Percentiles rank a stretch among this genome's conserved stretches.
Conservation (phyloP, 2,113 vertebrate species). For the Prietella phreatophila region DNA sequence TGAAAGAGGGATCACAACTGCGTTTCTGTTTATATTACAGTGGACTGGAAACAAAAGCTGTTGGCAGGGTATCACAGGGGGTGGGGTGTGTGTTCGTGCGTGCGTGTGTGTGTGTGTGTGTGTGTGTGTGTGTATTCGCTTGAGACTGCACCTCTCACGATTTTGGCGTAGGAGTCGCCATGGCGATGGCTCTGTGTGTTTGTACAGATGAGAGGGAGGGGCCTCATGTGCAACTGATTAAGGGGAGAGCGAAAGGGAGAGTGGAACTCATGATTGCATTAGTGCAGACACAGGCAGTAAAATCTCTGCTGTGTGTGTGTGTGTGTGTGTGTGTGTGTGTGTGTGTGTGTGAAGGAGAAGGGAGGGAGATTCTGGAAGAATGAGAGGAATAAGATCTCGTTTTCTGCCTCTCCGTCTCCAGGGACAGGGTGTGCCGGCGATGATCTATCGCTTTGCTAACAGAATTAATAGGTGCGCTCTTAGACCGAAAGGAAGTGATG, state of each 20-base stretch:
- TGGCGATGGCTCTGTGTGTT: constrained; percentile 20
- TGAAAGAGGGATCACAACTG: background rate
- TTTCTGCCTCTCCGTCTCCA: background rate
- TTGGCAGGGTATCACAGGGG: background rate
- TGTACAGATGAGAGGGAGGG: constrained; percentile 32
- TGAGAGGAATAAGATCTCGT: background rate
- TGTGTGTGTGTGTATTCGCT: background rate
- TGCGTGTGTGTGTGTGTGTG: background rate
- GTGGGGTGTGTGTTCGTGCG: background rate
- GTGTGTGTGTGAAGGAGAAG: background rate
- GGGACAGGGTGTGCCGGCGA: constrained; percentile 23
- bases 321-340: background rate
- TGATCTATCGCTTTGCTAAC: constrained; percentile 5
- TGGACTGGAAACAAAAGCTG: background rate
- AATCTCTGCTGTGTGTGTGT: background rate
- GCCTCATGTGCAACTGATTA: constrained; percentile 41
- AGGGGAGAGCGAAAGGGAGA: background rate
- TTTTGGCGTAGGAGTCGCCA: constrained; percentile 26
- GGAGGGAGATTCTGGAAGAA: background rate
- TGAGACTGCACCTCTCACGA: constrained; percentile 22
- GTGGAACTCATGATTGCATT: constrained; percentile 3
- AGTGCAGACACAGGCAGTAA: background rate
- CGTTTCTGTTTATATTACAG: constrained; percentile 3
- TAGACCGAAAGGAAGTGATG: constrained; percentile 31
- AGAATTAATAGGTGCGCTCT: constrained; percentile 21